These are phyloP conservation scores for Malurus alboscapulatus DNA, from an alignment of 2,113 vertebrate species.

Conservation along the genomic window DNA sequence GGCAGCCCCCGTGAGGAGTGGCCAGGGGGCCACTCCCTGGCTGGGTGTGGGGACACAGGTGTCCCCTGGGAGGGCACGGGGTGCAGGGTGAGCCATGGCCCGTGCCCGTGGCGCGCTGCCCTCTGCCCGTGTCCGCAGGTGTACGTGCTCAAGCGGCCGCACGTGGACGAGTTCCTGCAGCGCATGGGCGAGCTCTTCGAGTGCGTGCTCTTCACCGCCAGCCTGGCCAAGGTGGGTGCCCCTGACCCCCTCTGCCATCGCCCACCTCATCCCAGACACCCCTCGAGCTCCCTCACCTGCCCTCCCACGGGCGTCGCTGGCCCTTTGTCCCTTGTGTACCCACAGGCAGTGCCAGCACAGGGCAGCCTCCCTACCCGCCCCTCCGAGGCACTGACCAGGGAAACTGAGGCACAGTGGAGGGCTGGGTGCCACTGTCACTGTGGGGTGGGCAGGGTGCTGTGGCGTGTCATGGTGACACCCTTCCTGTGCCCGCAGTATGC, in stretches of 20 bases:
- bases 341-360: not conserved
- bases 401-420: not conserved
- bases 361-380: not conserved
- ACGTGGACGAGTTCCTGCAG: constrained; percentile 93
- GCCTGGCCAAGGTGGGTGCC: constrained; percentile 90
- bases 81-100: accelerated
- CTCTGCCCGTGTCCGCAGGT: constrained; percentile 73
- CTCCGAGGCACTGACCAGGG: not conserved
- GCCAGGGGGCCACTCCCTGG: accelerated
- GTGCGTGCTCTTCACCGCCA: constrained; percentile 96
- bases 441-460: accelerated
- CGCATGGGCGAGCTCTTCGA: constrained; percentile 97
- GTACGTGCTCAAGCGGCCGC: constrained; percentile 92
- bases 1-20: accelerated
- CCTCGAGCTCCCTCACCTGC: accelerated
- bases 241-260: accelerated
- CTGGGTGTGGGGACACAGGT: not conserved
- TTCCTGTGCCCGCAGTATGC: constrained; percentile 78
- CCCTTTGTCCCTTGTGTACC: too few relatives aligned
- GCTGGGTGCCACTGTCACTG: accelerated
- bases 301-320: accelerated
- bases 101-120: accelerated
- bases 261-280: not conserved
- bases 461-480: accelerated
- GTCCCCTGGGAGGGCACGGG: accelerated